These are phyloP conservation scores for Pteria penguin DNA, from an alignment of 2,888 invertebrate genomes.

Conservation along the genomic window DNA sequence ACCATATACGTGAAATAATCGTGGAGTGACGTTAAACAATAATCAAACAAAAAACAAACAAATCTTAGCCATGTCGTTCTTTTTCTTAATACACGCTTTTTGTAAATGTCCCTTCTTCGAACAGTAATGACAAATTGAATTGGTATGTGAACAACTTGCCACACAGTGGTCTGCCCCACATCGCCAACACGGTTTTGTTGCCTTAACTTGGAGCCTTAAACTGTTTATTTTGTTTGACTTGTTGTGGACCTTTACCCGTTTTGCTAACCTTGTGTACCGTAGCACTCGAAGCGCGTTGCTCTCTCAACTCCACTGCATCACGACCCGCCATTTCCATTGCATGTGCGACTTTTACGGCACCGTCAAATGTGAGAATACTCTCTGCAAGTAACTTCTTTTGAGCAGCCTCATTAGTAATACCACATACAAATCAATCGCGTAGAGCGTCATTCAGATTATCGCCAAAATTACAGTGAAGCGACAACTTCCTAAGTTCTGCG, in stretches of 20 bases:
- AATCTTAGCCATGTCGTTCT: too few species aligned
- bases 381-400: background rate
- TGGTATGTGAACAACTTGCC: background rate
- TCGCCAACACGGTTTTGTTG: conserved; percentile 18
- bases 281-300: background rate
- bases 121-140: conserved; percentile 24
- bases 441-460: background rate
- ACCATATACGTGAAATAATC: too few species aligned
- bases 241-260: background rate
- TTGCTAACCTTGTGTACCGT: background rate
- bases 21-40: too few species aligned
- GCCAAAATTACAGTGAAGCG: background rate
- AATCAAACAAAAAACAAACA: too few species aligned
- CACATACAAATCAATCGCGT: background rate
- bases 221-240: background rate
- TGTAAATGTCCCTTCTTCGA: conserved; percentile 5
- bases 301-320: background rate
- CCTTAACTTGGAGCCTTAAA: too few species aligned
- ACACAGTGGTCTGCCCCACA: conserved; percentile 16
- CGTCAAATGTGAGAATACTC: background rate
- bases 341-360: background rate
- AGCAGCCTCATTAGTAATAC: background rate
- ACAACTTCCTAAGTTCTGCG: background rate
- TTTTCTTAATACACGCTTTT: background rate
- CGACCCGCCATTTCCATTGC: conserved; percentile 14